phyloP scores from a whole-genome alignment of 2,113 vertebrate genomes.

The Xenopus borealis region DNA sequence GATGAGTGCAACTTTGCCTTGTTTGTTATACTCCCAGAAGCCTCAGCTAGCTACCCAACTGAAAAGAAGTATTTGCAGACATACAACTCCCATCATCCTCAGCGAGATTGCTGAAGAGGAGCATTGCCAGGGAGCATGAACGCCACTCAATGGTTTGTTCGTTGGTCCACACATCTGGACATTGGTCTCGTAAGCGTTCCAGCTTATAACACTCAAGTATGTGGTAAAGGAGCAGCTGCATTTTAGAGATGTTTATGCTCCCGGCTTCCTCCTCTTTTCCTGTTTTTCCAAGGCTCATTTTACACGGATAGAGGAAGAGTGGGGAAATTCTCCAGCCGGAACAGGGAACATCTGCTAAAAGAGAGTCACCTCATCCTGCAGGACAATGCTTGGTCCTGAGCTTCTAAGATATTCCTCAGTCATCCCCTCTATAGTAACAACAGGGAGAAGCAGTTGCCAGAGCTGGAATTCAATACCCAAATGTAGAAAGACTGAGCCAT shows the following conservation, averaged over 20 bases:
- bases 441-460: no score
- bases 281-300: slow-evolving; percentile 17
- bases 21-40: no score
- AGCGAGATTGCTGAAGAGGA: no score
- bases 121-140: no score
- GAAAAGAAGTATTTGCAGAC: no score
- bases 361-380: slow-evolving; percentile 8
- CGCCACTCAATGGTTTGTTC: no score
- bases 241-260: neutral
- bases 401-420: neutral
- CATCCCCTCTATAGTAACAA: neutral
- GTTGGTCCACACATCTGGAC: neutral
- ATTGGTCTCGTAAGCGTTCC: neutral
- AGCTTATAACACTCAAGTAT: neutral
- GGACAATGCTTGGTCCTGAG: neutral
- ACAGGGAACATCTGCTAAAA: slow-evolving; percentile 14
- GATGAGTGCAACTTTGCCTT: no score
- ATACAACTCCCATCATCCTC: no score
- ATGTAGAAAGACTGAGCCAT: no score
- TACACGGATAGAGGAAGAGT: neutral
- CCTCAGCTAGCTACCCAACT: no score
- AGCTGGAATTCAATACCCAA: no score
- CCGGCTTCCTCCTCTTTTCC: neutral
- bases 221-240: neutral
- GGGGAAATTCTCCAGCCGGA: neutral